Percentiles rank a stretch among this genome's conserved stretches.
Evolutionary conservation across 2,797 vertebrate genomes (phyloP).

Genomic region (Pseudocheirus occidentalis): DNA sequence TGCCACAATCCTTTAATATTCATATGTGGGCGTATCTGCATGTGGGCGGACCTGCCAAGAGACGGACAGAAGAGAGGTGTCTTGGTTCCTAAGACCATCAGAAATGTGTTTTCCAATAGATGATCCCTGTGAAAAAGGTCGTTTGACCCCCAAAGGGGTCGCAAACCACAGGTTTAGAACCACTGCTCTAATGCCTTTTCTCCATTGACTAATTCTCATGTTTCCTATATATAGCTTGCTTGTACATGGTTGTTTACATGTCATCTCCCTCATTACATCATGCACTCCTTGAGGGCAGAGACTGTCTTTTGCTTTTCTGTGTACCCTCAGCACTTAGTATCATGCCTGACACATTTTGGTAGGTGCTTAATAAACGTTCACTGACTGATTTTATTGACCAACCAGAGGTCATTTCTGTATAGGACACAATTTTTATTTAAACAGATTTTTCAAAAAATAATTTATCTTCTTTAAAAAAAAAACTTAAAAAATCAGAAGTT

Average conservation of each 20-base stretch:
- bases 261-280: not conserved
- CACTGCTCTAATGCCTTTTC: too few relatives aligned
- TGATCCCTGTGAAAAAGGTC: too few relatives aligned
- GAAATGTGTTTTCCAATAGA: too few relatives aligned
- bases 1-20: too few relatives aligned
- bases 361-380: not conserved
- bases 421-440: conserved; percentile 15
- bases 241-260: not conserved
- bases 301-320: not conserved
- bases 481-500: not conserved
- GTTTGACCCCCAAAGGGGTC: too few relatives aligned
- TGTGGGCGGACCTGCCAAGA: too few relatives aligned
- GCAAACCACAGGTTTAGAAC: too few relatives aligned
- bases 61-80: too few relatives aligned
- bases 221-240: not conserved
- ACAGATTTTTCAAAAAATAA: not conserved
- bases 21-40: too few relatives aligned
- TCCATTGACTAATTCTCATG: not conserved
- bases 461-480: conserved; percentile 29
- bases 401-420: not conserved
- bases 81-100: too few relatives aligned
- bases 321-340: not conserved
- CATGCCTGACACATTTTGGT: not conserved
- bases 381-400: not conserved
- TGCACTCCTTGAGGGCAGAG: not conserved